Percentiles rank a stretch among this genome's conserved stretches.
Evolutionary conservation across 2,888 invertebrate genomes (phyloP).

Genomic region (Eudasyphora cyanicolor): DNA sequence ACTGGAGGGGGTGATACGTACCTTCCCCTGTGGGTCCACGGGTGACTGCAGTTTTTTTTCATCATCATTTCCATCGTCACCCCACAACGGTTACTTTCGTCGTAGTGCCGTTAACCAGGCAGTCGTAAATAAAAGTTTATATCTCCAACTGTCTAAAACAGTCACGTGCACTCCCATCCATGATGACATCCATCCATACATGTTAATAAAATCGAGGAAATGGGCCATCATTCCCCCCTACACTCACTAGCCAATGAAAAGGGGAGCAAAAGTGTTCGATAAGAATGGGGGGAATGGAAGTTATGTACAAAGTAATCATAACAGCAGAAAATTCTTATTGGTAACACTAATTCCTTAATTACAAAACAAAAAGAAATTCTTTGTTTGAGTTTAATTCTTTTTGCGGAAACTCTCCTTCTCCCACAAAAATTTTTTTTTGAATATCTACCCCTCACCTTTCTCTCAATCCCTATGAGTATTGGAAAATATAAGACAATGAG

Average conservation of each 20-base stretch:
- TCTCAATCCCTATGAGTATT: neutral
- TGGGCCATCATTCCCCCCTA: too few species aligned
- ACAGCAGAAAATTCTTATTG: constrained; percentile 42
- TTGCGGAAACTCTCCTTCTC: neutral
- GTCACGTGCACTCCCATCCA: constrained; percentile 65
- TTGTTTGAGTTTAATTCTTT: constrained; percentile 36
- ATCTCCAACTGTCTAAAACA: constrained; percentile 62
- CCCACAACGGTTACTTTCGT: constrained; percentile 36
- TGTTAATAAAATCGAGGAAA: neutral
- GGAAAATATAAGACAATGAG: neutral
- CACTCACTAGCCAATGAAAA: too few species aligned
- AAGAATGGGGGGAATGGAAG: neutral
- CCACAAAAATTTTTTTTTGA: neutral
- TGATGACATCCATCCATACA: constrained; percentile 53
- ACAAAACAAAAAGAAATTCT: constrained; percentile 38
- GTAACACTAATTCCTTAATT: constrained; percentile 62
- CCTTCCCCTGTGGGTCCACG: neutral
- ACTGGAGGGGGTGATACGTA: neutral
- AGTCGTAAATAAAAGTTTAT: constrained; percentile 63
- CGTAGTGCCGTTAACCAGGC: constrained; percentile 24
- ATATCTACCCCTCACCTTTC: neutral
- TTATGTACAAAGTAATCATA: constrained; percentile 24
- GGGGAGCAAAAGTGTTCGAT: neutral
- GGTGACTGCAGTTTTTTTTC: constrained; percentile 11
- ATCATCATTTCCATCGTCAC: constrained; percentile 57